phyloP scores from a whole-genome alignment of 2,113 vertebrate genomes.

The Fregata magnificens region DNA sequence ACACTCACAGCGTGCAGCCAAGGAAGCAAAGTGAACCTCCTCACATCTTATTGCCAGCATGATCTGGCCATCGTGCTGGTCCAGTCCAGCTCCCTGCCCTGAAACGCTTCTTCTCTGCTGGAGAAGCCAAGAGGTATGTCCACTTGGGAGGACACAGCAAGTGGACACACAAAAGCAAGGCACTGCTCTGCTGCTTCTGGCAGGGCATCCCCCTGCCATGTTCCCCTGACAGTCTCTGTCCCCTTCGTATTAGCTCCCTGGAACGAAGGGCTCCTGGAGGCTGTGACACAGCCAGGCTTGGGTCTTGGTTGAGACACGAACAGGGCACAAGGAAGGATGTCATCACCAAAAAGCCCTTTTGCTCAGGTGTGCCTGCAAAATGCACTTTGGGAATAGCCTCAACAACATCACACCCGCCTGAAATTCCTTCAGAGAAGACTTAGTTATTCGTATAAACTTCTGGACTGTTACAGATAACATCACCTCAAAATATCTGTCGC shows the following conservation, averaged over 20 bases:
- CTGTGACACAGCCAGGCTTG: neutral
- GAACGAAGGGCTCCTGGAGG: neutral
- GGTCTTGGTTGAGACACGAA: neutral
- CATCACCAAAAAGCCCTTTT: neutral
- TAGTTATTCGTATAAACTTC: neutral
- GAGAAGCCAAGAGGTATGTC: neutral
- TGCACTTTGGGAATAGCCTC: neutral
- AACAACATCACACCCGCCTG: neutral
- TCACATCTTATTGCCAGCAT: neutral
- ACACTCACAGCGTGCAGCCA: neutral
- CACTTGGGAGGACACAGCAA: accelerated
- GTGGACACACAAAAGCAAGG: neutral
- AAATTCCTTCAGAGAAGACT: neutral
- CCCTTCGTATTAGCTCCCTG: neutral
- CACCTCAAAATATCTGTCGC: neutral
- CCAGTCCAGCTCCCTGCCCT: neutral
- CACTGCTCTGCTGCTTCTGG: neutral
- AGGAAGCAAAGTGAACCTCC: neutral
- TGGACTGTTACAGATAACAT: neutral
- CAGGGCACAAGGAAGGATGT: neutral
- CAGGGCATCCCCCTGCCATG: neutral
- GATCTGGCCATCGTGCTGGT: accelerated
- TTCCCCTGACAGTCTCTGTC: neutral
- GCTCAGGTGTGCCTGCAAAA: neutral
- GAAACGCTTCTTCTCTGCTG: neutral